These are phyloP conservation scores for Ceramica pisi DNA, from an alignment of 2,888 invertebrate genomes.

Conservation along the genomic window DNA sequence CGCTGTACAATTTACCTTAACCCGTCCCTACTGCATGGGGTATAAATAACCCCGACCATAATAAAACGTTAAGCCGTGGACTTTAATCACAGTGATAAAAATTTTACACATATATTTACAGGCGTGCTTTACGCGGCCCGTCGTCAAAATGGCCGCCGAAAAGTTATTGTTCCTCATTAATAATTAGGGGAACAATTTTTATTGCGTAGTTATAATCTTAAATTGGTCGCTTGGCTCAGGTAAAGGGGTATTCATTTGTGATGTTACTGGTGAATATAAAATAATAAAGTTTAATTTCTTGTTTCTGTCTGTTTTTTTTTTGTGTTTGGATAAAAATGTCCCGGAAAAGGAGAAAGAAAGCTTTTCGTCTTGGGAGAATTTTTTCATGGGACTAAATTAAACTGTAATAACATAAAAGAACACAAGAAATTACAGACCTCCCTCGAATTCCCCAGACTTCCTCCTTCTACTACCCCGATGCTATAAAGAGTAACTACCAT, in stretches of 20 bases:
- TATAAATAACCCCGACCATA: conserved; percentile 67
- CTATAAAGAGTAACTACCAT: conserved; percentile 27
- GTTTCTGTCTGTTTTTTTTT: too few relatives aligned
- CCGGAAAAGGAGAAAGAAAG: too few relatives aligned
- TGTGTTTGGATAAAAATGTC: too few relatives aligned
- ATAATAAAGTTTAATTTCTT: too few relatives aligned
- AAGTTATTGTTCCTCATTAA: conserved; percentile 62
- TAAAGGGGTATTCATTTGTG: neutral
- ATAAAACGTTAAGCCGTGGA: conserved; percentile 75
- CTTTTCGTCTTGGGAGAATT: too few relatives aligned
- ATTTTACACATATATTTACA: conserved; percentile 66
- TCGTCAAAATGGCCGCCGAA: conserved; percentile 48
- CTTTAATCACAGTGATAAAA: conserved; percentile 77
- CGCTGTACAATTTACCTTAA: conserved; percentile 64
- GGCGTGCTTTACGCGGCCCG: conserved; percentile 33
- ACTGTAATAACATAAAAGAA: conserved; percentile 8
- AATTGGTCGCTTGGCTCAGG: neutral
- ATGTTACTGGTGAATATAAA: neutral
- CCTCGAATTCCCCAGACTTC: neutral
- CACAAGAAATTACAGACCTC: conserved; percentile 42
- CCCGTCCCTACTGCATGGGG: conserved; percentile 64
- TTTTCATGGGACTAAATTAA: too few relatives aligned
- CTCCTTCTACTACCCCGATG: neutral
- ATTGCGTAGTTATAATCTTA: conserved; percentile 39
- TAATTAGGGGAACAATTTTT: conserved; percentile 49